Evolutionary conservation across 2,888 invertebrate species (phyloP).

Genomic region (Operophtera brumata): DNA sequence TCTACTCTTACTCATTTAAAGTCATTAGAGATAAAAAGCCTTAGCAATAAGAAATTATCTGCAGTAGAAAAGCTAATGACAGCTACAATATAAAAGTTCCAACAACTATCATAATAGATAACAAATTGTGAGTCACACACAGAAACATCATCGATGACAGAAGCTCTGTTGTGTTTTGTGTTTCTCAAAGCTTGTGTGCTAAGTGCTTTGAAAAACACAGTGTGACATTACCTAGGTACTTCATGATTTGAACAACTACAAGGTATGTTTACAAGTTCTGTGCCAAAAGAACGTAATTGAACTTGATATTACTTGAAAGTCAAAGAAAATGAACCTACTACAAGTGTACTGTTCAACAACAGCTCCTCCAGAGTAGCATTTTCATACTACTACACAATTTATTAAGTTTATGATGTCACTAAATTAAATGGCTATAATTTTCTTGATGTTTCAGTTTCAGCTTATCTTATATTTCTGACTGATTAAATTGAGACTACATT

Average conservation of each 20-base stretch:
- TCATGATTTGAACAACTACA: too few relatives aligned
- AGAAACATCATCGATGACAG: too few relatives aligned
- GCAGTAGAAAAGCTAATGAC: conserved; percentile 27
- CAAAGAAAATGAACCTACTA: background rate
- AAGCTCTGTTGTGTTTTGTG: too few relatives aligned
- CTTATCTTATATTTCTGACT: too few relatives aligned
- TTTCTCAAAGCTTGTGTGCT: too few relatives aligned
- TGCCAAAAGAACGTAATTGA: too few relatives aligned
- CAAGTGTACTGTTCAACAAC: conserved; percentile 30
- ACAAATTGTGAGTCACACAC: conserved; percentile 9
- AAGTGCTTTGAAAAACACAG: too few relatives aligned
- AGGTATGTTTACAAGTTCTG: too few relatives aligned
- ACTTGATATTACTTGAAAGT: too few relatives aligned
- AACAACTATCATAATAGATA: conserved; percentile 50
- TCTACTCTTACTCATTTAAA: background rate
- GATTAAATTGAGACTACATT: too few relatives aligned
- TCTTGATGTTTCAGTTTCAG: background rate
- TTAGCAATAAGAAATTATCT: conserved; percentile 1
- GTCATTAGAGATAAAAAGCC: background rate
- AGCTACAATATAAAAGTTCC: conserved; percentile 57
- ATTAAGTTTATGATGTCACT: background rate
- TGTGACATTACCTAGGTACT: too few relatives aligned
- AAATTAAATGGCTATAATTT: background rate
- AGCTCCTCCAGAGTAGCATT: conserved; percentile 44
- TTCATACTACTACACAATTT: conserved; percentile 9